phyloP scores from a whole-genome alignment of 2,797 vertebrate species.

The Myotis planiceps region DNA sequence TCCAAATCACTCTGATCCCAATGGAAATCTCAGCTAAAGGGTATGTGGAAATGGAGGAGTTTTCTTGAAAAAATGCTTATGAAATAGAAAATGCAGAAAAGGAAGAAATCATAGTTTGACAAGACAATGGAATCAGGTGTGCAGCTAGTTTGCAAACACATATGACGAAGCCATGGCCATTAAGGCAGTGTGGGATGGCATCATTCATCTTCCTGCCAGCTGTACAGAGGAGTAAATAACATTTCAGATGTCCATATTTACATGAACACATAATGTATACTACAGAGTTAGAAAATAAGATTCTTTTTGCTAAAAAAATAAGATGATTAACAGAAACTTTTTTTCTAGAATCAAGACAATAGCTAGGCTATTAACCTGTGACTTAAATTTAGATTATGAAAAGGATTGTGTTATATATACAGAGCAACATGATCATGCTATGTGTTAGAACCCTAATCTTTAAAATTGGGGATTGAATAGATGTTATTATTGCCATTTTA shows the following conservation, averaged over 20 bases:
- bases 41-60: neutral
- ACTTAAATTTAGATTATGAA: neutral
- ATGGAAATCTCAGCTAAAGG: neutral
- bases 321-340: neutral
- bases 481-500: neutral
- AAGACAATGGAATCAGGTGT: neutral
- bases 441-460: neutral
- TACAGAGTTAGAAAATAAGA: neutral
- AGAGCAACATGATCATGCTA: fast-evolving
- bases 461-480: neutral
- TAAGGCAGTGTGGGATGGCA: neutral
- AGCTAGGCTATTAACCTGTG: neutral
- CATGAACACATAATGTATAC: neutral
- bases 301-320: neutral
- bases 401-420: neutral
- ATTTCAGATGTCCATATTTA: neutral
- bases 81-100: neutral
- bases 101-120: neutral
- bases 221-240: neutral
- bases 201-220: neutral
- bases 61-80: neutral
- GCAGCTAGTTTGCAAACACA: neutral
- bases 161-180: neutral
- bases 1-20: neutral
- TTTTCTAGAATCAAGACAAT: neutral